Conservation (phyloP, 2,888 invertebrate genomes). For the Noctua janthe region DNA sequence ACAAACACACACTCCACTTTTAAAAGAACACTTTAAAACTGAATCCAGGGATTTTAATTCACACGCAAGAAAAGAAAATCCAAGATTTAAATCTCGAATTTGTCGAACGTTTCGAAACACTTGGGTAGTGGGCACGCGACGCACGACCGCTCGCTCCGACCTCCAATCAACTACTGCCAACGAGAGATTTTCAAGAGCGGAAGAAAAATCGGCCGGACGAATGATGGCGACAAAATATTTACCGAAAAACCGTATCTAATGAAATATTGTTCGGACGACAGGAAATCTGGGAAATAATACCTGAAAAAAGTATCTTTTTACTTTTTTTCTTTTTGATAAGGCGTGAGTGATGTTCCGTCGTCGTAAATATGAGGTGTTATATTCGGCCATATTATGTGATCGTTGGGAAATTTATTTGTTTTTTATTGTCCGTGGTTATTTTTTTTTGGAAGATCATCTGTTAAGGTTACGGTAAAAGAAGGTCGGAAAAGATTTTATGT, state of each 20-base stretch:
- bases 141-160: conserved; percentile 56
- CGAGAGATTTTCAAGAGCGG: conserved; percentile 53
- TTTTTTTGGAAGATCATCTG: background rate
- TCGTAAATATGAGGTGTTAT: conserved; percentile 23
- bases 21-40: conserved; percentile 44
- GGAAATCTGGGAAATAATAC: conserved; percentile 58
- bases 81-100: conserved; percentile 35
- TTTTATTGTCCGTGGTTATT: background rate
- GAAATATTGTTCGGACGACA: conserved; percentile 69
- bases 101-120: conserved; percentile 46
- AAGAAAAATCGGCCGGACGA: conserved; percentile 55
- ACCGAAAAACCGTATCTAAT: conserved; percentile 63
- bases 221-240: conserved; percentile 62
- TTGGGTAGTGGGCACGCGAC: conserved; percentile 35
- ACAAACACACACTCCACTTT: conserved; percentile 58
- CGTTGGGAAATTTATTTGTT: background rate
- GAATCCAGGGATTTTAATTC: conserved; percentile 17
- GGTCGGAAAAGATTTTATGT: background rate
- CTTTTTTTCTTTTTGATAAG: conserved; percentile 4
- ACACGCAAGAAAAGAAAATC: conserved; percentile 36
- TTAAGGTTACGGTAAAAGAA: background rate
- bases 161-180: conserved; percentile 56
- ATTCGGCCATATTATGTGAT: conserved; percentile 4
- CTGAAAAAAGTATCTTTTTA: conserved; percentile 27
- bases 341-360: conserved; percentile 11